phyloP scores from a whole-genome alignment of 35 echinoderm and acorn worm species.

The Apostichopus parvimensis region DNA sequence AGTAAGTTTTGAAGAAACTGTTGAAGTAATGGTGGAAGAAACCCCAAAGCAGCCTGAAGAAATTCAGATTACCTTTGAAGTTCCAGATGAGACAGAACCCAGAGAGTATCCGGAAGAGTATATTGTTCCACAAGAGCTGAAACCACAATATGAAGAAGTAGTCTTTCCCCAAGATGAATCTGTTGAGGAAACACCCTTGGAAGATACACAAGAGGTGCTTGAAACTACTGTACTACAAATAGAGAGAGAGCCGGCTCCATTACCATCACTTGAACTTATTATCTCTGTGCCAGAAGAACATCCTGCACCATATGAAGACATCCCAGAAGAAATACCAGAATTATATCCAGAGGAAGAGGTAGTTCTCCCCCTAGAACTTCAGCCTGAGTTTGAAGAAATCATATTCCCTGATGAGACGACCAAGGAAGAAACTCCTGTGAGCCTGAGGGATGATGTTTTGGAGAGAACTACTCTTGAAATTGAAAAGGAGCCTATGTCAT shows the following conservation, averaged over 20 bases:
- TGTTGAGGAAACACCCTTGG: conserved; percentile 27
- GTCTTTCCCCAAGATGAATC: conserved; percentile 52
- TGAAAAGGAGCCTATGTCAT: conserved; percentile 25
- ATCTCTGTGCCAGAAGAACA: conserved; percentile 51
- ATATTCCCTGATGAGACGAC: conserved; percentile 47
- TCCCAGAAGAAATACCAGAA: conserved; percentile 40
- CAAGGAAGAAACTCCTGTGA: conserved; percentile 22
- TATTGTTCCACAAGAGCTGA: conserved; percentile 28
- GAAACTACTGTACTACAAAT: conserved; percentile 23
- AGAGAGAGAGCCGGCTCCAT: neutral
- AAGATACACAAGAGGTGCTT: conserved; percentile 1
- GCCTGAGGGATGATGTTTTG: conserved; percentile 32
- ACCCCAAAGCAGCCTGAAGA: neutral
- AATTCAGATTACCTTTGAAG: conserved; percentile 35
- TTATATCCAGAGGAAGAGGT: conserved; percentile 8
- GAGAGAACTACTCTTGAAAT: conserved; percentile 48
- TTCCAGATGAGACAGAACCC: conserved; percentile 45
- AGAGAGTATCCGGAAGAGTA: neutral
- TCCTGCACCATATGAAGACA: conserved; percentile 34
- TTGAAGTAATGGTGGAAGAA: conserved; percentile 5
- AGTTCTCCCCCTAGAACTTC: conserved; percentile 19
- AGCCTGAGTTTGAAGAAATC: conserved; percentile 71
- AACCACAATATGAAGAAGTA: conserved; percentile 70
- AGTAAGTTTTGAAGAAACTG: neutral
- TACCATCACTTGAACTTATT: conserved; percentile 6